phyloP scores from a whole-genome alignment of 2,113 vertebrate species.

The Speoplatyrhinus poulsoni region DNA sequence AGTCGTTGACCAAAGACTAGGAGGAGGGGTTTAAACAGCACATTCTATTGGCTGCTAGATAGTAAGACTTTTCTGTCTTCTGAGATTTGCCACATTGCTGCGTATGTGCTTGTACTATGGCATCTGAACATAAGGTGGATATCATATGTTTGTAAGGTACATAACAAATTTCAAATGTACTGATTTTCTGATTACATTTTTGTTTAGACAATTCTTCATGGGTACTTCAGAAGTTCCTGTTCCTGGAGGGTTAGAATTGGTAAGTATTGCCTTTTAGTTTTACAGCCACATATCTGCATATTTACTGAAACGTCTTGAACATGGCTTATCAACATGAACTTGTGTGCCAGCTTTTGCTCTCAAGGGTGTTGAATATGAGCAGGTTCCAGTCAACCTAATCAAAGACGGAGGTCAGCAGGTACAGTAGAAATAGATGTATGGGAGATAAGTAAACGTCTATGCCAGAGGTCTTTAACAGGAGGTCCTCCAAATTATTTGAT shows the following conservation, averaged over 20 bases:
- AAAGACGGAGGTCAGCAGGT: conserved; percentile 95
- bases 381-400: conserved; percentile 82
- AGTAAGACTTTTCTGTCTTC: neutral
- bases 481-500: too few species aligned
- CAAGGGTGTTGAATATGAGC: conserved; percentile 89
- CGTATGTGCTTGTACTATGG: conserved; percentile 55
- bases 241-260: conserved; percentile 96
- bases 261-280: conserved; percentile 67
- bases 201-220: conserved; percentile 87
- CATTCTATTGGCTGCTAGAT: conserved; percentile 68
- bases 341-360: conserved; percentile 86
- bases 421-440: conserved; percentile 30
- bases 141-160: neutral
- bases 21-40: conserved; percentile 65
- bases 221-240: conserved; percentile 97
- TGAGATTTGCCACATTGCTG: conserved; percentile 2
- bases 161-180: neutral
- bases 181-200: neutral
- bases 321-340: neutral
- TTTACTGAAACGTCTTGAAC: neutral
- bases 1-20: conserved; percentile 63
- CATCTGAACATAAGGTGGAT: conserved; percentile 70
- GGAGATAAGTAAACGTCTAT: neutral
- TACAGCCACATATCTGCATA: neutral
- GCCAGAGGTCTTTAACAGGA: too few species aligned